These are phyloP conservation scores for Notechis scutatus DNA, from an alignment of 2,113 vertebrate genomes.

Conservation along the genomic window DNA sequence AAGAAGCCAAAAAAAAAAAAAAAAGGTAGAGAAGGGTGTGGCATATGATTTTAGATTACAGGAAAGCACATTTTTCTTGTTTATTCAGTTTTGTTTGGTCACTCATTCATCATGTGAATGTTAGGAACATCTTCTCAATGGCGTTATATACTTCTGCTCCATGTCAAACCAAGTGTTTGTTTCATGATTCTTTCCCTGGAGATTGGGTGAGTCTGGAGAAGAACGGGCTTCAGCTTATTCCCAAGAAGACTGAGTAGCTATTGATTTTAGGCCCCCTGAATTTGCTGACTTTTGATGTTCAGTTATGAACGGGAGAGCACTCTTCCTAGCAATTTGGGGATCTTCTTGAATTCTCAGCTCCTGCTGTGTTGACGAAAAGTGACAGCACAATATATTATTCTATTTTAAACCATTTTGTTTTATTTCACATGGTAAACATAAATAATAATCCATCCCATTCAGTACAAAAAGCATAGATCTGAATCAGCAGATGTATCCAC, in stretches of 20 bases:
- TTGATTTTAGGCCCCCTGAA: not conserved
- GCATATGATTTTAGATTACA: not conserved
- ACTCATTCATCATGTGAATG: not conserved
- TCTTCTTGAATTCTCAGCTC: not conserved
- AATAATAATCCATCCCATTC: constrained; percentile 38
- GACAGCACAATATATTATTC: not conserved
- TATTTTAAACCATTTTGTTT: constrained; percentile 51
- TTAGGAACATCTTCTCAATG: not conserved
- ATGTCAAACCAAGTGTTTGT: not conserved
- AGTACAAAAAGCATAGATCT: constrained; percentile 13
- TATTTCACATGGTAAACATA: constrained; percentile 63
- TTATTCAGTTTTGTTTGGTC: not conserved
- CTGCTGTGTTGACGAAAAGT: not conserved
- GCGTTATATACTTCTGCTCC: not conserved
- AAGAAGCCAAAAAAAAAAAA: not conserved
- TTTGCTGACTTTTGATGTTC: not conserved
- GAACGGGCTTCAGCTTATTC: not conserved
- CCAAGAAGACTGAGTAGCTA: not conserved
- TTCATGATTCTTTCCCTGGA: not conserved
- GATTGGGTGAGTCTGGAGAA: not conserved
- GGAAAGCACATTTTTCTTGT: not conserved
- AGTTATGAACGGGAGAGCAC: not conserved
- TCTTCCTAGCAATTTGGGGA: not conserved
- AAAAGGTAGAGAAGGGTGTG: not conserved
- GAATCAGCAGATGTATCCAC: constrained; percentile 50